These are phyloP conservation scores for Manduca sexta DNA, from an alignment of 1,140 invertebrate genomes.

Conservation along the genomic window DNA sequence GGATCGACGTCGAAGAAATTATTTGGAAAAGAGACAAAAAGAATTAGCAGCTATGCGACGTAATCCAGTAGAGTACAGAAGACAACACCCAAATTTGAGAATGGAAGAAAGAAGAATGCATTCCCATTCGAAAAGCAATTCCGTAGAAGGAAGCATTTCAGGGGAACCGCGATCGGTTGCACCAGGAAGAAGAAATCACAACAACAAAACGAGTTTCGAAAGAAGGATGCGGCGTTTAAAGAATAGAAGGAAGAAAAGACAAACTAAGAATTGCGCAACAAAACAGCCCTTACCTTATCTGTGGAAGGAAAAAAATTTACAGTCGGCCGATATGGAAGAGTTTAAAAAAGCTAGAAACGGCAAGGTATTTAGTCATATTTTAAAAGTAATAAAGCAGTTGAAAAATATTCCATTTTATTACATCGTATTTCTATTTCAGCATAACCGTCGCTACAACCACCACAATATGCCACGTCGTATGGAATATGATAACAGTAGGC, in stretches of 20 bases:
- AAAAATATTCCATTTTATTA: too few relatives aligned
- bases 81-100: constrained; percentile 40
- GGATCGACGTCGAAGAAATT: constrained; percentile 41
- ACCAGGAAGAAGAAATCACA: constrained; percentile 27
- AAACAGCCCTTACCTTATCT: constrained; percentile 76
- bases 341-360: constrained; percentile 5
- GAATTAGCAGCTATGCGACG: constrained; percentile 45
- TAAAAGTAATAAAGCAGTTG: too few relatives aligned
- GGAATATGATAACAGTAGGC: constrained; percentile 25
- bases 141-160: constrained; percentile 40
- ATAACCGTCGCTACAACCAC: constrained; percentile 10
- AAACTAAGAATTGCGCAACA: constrained; percentile 81
- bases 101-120: constrained; percentile 46
- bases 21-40: constrained; percentile 47
- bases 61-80: constrained; percentile 52
- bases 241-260: constrained; percentile 66
- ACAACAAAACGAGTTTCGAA: constrained; percentile 39
- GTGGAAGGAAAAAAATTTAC: constrained; percentile 63
- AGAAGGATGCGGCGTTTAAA: constrained; percentile 40
- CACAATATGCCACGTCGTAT: constrained; percentile 6
- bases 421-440: too few relatives aligned
- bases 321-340: neutral
- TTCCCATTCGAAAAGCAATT: constrained; percentile 35
- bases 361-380: constrained; percentile 9
- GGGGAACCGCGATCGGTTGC: constrained; percentile 23